A percentile compares a stretch with the other conserved stretches of the same genome.
phyloP scores from a whole-genome alignment of 2,888 invertebrate species.

The Automeris io region DNA sequence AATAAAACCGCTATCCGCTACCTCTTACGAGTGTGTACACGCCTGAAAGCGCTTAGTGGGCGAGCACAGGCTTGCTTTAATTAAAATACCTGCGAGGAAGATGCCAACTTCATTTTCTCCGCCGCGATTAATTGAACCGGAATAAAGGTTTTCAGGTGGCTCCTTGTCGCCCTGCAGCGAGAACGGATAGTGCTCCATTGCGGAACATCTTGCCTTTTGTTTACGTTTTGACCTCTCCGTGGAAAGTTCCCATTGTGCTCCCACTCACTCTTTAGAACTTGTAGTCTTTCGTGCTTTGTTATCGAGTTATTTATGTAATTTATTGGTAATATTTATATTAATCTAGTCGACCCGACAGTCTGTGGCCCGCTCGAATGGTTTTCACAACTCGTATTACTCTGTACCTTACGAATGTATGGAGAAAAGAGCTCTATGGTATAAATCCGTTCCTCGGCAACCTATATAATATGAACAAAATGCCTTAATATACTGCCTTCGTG shows the following conservation, averaged over 20 bases:
- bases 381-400: too few relatives aligned
- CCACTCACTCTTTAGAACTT: too few relatives aligned
- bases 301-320: too few relatives aligned
- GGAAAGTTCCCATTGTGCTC: conserved; percentile 1
- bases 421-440: too few relatives aligned
- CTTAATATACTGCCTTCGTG: too few relatives aligned
- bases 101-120: conserved; percentile 45
- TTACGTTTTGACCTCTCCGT: background rate
- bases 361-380: too few relatives aligned
- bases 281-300: too few relatives aligned
- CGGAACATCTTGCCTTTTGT: conserved; percentile 1
- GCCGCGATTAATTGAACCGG: conserved; percentile 46
- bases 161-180: conserved; percentile 16
- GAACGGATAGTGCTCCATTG: background rate
- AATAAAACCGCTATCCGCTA: conserved; percentile 10
- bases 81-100: conserved; percentile 55
- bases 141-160: conserved; percentile 35
- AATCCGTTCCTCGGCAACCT: too few relatives aligned
- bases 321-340: too few relatives aligned
- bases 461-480: too few relatives aligned
- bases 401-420: too few relatives aligned
- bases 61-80: conserved; percentile 38
- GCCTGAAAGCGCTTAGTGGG: conserved; percentile 23
- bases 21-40: conserved; percentile 2
- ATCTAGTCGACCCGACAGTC: too few relatives aligned